Evolutionary conservation across 2,113 vertebrate species (phyloP).

Genomic region (cat (Felis catus)): F.catus_Fca126_mat1.0 CM031424.1:42967501-42968000

Average conservation of each 20-base stretch:
- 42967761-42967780: conserved; percentile 48
- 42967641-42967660: conserved; percentile 42
- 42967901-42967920: neutral
- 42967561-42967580: neutral
- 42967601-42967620: conserved; percentile 18
- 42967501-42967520: conserved; percentile 11
- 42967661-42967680: neutral
- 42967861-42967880: neutral
- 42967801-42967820: conserved; percentile 17
- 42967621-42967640: conserved; percentile 43
- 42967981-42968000: neutral
- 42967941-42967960: neutral
- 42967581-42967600: conserved; percentile 26
- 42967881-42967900: neutral
- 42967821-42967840: neutral
- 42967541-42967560: conserved; percentile 23
- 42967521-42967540: neutral
- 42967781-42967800: neutral
- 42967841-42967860: neutral
- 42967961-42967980: neutral
- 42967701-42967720: conserved; percentile 4
- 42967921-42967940: conserved; percentile 31
- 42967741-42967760: conserved; percentile 45
- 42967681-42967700: neutral
- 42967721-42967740: conserved; percentile 7